Percentiles rank a stretch among this genome's conserved stretches.
phyloP scores from a whole-genome alignment of 1,140 invertebrate genomes.

The Drosophila santomea region DNA sequence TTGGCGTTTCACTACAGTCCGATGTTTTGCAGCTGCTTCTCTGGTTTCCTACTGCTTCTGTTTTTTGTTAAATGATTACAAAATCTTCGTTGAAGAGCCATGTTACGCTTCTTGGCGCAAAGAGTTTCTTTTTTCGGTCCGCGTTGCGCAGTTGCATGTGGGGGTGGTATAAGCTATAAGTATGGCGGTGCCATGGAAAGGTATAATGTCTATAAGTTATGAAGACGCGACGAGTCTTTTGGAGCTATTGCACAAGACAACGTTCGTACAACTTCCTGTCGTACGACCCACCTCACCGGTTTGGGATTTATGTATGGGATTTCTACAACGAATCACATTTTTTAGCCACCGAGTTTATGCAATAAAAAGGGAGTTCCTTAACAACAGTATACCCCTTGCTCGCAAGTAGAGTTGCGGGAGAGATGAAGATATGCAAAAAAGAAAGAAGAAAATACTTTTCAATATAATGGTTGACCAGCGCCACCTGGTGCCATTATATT shows the following conservation, averaged over 20 bases:
- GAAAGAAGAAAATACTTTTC: no score
- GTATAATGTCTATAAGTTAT: conserved; percentile 53
- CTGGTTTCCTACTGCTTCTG: conserved; percentile 30
- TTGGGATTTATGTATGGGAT: conserved; percentile 39
- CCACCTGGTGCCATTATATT: no score
- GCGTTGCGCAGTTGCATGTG: conserved; percentile 74
- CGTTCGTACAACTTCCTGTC: conserved; percentile 63
- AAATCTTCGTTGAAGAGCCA: conserved; percentile 81
- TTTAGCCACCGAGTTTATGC: no score
- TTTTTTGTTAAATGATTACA: conserved; percentile 80
- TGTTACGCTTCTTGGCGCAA: conserved; percentile 82
- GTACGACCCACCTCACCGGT: conserved; percentile 17
- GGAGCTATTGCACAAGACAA: conserved; percentile 65
- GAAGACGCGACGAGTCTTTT: conserved; percentile 30
- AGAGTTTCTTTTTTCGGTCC: conserved; percentile 60
- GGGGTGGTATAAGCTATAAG: conserved; percentile 37
- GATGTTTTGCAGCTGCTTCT: conserved; percentile 46
- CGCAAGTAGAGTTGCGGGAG: no score
- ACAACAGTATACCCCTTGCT: no score
- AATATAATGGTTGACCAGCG: no score
- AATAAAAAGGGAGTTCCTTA: no score
- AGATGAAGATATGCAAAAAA: neutral
- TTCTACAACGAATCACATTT: no score
- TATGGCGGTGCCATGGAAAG: conserved; percentile 42
- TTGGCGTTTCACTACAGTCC: conserved; percentile 65